A percentile compares a stretch with the other conserved stretches of the same genome.
phyloP scores from a whole-genome alignment of 2,797 vertebrate species.

The Vespertilio murinus region DNA sequence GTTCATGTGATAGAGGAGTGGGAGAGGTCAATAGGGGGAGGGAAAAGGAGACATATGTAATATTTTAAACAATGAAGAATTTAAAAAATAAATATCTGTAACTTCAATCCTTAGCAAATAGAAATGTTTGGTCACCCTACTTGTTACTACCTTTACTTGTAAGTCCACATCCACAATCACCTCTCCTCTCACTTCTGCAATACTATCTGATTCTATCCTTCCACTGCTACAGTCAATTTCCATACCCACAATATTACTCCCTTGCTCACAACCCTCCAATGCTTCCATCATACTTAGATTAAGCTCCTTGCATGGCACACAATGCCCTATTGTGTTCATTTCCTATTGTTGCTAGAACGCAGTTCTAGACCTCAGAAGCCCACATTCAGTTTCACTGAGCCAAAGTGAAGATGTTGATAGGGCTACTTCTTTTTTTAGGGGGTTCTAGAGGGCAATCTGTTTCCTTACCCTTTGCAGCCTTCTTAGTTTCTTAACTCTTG shows the following conservation, averaged over 20 bases:
- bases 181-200: neutral
- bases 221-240: neutral
- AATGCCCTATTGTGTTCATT: neutral
- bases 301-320: neutral
- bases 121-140: neutral
- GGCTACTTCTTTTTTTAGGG: neutral
- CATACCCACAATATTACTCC: rapidly evolving
- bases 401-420: neutral
- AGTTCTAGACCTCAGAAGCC: neutral
- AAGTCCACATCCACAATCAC: neutral
- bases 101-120: neutral
- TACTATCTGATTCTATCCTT: neutral
- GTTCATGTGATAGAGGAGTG: no score
- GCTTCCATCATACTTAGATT: neutral
- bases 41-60: no score
- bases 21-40: no score
- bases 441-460: neutral
- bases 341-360: neutral
- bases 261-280: neutral
- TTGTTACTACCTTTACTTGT: neutral
- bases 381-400: neutral
- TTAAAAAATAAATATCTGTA: no score
- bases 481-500: neutral
- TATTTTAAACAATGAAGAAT: no score
- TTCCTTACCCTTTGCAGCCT: neutral